These are phyloP conservation scores for Helicoverpa zea DNA, from an alignment of 1,140 invertebrate genomes.

Conservation along the genomic window DNA sequence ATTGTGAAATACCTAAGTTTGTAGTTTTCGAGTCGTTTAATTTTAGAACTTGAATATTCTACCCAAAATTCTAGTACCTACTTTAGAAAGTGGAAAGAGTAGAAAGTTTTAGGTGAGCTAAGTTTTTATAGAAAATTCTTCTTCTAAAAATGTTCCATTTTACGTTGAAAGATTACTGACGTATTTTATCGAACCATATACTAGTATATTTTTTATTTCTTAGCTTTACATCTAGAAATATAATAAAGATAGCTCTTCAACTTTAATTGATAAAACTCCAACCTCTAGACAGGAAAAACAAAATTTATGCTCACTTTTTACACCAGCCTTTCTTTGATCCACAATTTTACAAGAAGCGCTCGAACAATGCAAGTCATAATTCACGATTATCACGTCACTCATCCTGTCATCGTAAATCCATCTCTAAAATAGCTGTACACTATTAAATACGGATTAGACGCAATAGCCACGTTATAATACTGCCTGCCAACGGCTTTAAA, in stretches of 20 bases:
- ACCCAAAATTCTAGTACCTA: too few relatives aligned
- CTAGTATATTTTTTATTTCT: too few relatives aligned
- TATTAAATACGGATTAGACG: constrained; percentile 15
- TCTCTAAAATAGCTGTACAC: constrained; percentile 20
- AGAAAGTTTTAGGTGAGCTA: too few relatives aligned
- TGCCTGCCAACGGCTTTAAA: neutral
- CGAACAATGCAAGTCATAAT: neutral
- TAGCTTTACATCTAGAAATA: too few relatives aligned
- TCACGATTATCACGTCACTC: constrained; percentile 15
- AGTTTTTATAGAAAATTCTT: too few relatives aligned
- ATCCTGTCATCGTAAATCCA: constrained; percentile 22
- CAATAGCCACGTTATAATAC: neutral
- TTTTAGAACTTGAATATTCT: neutral
- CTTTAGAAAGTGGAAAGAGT: too few relatives aligned
- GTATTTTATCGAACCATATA: too few relatives aligned
- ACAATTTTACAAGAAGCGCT: neutral
- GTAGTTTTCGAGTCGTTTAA: neutral
- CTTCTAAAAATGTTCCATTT: too few relatives aligned
- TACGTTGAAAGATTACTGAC: too few relatives aligned
- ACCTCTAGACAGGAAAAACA: neutral
- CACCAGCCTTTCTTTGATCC: neutral
- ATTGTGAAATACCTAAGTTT: neutral
- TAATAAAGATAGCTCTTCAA: too few relatives aligned
- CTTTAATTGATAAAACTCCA: too few relatives aligned
- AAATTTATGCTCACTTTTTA: neutral